These are phyloP conservation scores for Nothoprocta perdicaria DNA, from an alignment of 2,113 vertebrate genomes.

Conservation along the genomic window DNA sequence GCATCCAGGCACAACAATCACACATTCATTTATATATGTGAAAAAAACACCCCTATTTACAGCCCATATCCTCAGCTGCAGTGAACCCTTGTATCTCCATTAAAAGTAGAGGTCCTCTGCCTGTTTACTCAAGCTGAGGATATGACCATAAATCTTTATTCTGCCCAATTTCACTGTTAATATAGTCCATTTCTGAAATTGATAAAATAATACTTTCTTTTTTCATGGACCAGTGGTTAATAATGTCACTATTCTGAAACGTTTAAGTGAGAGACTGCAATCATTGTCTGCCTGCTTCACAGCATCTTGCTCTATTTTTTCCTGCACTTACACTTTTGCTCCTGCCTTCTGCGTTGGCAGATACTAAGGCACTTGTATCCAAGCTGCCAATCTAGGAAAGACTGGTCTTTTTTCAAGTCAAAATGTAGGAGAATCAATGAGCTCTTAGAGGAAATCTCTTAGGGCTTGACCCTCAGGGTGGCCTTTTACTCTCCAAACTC, in stretches of 20 bases:
- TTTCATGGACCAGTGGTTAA: slow-evolving; percentile 42
- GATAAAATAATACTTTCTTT: slow-evolving; percentile 51
- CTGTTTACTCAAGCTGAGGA: slow-evolving; percentile 46
- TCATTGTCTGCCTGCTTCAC: slow-evolving; percentile 39
- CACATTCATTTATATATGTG: neutral
- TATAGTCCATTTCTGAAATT: slow-evolving; percentile 45
- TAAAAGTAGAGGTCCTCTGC: neutral
- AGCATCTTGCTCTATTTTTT: slow-evolving; percentile 13
- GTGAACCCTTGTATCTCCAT: neutral
- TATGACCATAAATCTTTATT: slow-evolving; percentile 60
- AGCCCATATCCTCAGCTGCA: neutral
- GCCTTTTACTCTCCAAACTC: slow-evolving; percentile 61
- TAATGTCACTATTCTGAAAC: slow-evolving; percentile 12
- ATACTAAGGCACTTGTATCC: slow-evolving; percentile 61
- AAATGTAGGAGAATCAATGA: slow-evolving; percentile 63
- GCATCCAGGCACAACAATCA: neutral
- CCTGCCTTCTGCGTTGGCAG: slow-evolving; percentile 43
- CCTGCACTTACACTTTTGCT: slow-evolving; percentile 34
- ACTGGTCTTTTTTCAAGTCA: slow-evolving; percentile 19
- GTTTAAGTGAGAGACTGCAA: slow-evolving; percentile 4
- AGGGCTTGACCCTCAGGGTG: slow-evolving; percentile 60
- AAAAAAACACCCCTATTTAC: slow-evolving; percentile 12
- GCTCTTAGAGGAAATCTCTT: slow-evolving; percentile 64
- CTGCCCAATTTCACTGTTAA: slow-evolving; percentile 54
- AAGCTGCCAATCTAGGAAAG: slow-evolving; percentile 19